Conservation (phyloP, 2,797 vertebrate genomes). For the Apogon hyalosoma region DNA sequence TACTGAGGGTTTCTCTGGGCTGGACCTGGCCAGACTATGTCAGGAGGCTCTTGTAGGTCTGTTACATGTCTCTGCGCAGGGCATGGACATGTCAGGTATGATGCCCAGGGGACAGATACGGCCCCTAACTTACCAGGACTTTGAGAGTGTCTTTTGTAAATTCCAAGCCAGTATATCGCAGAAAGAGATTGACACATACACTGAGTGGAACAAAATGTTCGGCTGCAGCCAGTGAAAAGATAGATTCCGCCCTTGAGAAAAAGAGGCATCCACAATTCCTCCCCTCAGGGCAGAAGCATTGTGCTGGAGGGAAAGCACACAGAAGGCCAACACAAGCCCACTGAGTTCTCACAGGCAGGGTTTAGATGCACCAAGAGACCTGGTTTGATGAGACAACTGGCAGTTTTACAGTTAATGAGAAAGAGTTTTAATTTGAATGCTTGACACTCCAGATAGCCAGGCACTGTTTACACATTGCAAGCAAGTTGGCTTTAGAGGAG, state of each 20-base stretch:
- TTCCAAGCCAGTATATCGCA: constrained; percentile 99
- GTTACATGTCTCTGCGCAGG: constrained; percentile 91
- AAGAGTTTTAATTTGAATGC: constrained; percentile 86
- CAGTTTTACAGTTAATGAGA: constrained; percentile 86
- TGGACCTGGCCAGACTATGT: constrained; percentile 95
- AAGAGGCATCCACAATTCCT: constrained; percentile 87
- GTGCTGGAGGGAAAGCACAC: constrained; percentile 74
- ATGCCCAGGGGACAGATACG: constrained; percentile 91
- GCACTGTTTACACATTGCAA: constrained; percentile 82
- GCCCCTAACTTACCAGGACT: constrained; percentile 97
- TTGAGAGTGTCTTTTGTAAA: constrained; percentile 99
- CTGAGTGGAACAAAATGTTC: constrained; percentile 99
- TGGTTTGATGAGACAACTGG: constrained; percentile 86
- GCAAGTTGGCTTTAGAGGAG: constrained; percentile 88
- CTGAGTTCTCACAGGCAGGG: constrained; percentile 86
- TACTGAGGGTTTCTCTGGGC: constrained; percentile 97
- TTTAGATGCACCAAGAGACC: constrained; percentile 81
- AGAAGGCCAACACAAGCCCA: constrained; percentile 82
- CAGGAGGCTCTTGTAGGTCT: constrained; percentile 93
- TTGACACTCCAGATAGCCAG: constrained; percentile 86
- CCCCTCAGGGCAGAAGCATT: constrained; percentile 86
- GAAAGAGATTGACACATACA: constrained; percentile 90
- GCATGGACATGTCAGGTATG: constrained; percentile 93
- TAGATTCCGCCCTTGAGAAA: constrained; percentile 70
- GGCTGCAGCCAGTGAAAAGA: constrained; percentile 96